Evolutionary conservation across 2,797 vertebrate species (phyloP), one percentile per base, ranked within the genome.

Genomic region (Eulemur mongoz): DNA sequence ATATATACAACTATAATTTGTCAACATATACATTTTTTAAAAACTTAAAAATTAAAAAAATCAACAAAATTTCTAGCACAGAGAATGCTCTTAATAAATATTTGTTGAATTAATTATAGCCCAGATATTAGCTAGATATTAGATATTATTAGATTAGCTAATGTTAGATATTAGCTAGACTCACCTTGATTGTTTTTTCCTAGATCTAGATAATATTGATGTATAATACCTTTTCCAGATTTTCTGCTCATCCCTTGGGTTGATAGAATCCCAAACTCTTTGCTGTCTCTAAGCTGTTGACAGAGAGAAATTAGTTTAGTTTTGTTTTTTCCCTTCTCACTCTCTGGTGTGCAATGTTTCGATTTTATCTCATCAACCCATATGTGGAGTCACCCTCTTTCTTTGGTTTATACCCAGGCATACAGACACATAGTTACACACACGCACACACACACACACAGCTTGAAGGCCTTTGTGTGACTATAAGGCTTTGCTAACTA

Each of bases 51-150:
- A 50, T 35, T 75, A 61, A n/a, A 43, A 93, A 73, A 12, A 76
- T 80, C 23, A 96, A 50, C n/a, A 92, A 87, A 79, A 72, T 82
- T 11, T 18, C 73, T 81, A 67, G n/a, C 65, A 91, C 32, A 89
- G n/a, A 95, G 13, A 13, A 75, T 76, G 48, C 7, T 57, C 15
- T 82, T 67, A 92, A 85, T 76, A 84, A 85, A 90, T 67, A 93
- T 70, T 84, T 85, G n/a, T 70, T 89, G n/a, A 91, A n/a, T 61
- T 82, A 63, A 65, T 92, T 78, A 35, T 50, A 63, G 54, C 3
- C 30, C n/a, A 57, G 30, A 70, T 75, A n/a, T 40, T 92, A 76
- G 32, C 84, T 85, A 57, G 5, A 38, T 43, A 40, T 40, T 40
- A 40, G 40, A 40, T 40, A 40, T 40, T 40, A 40, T 40, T 40